Evolutionary conservation across 2,797 vertebrate genomes (phyloP).

Genomic region (Morelia viridis): DNA sequence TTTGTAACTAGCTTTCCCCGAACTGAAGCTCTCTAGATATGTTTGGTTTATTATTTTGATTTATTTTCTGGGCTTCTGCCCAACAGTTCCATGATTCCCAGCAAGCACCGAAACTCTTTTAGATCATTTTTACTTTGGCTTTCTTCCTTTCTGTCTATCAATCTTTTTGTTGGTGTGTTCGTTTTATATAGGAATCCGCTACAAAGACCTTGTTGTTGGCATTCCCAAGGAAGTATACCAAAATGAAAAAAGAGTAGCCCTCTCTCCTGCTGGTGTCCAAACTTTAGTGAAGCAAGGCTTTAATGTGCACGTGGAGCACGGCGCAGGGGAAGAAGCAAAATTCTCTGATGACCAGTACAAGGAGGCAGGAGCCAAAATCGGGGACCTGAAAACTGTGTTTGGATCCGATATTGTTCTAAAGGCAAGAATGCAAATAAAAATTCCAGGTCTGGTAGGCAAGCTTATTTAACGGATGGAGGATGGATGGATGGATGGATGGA

Average conservation of each 20-base stretch:
- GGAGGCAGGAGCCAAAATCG: conserved; percentile 71
- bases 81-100: background rate
- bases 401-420: conserved; percentile 78
- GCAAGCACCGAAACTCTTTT: background rate
- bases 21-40: background rate
- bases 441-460: background rate
- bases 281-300: conserved; percentile 78
- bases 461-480: background rate
- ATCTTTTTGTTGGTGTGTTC: background rate
- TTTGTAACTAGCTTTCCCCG: background rate
- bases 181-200: conserved; percentile 66
- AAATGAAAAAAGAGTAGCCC: conserved; percentile 74
- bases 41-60: background rate
- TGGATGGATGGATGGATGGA: background rate
- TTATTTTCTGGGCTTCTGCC: background rate
- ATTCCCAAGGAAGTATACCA: conserved; percentile 75
- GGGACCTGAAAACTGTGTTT: conserved; percentile 69
- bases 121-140: background rate
- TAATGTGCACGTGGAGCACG: conserved; percentile 74
- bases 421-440: conserved; percentile 51
- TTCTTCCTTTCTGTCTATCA: background rate
- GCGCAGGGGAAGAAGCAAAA: conserved; percentile 76
- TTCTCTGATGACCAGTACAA: conserved; percentile 77
- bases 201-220: conserved; percentile 74
- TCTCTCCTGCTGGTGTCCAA: conserved; percentile 72